Base-by-base conservation (phyloP, 2,797 vertebrate genomes). In the Galagoides demidoff region DNA sequence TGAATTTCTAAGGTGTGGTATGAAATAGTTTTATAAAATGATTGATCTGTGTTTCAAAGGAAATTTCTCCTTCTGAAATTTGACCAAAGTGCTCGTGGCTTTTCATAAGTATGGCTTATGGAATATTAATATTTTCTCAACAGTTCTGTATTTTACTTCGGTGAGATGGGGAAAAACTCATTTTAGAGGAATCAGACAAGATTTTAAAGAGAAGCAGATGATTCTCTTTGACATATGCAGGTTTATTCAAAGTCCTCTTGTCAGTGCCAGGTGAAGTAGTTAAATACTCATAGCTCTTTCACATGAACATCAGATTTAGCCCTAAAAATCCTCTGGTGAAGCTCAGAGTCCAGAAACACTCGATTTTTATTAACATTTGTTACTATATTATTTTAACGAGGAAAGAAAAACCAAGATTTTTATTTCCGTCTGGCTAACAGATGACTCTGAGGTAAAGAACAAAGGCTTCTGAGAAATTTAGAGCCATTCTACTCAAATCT, bases 31-130 rank as follows among this genome's bases (percentile, higher is more conserved):
- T 92, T 91, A 77, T 68, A 78, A 78, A 86, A 64, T 96, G 77
- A 91, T 90, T 96, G 91, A 96, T 96, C 16, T 84, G 23, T 97
- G 11, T 59, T 91, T 96, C 92, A 95, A 94, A 96, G 68, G 25
- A 85, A 90, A 93, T 71, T 73, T 70, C 25, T 90, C 89, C 31
- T 96, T 39, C 52, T 95, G 88, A 93, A 83, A 77, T 83, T 7
- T 43, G 8, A 87, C 25, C 10, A 95, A 97, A 96, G 11, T 55
- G 89, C 78, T 37, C 84, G 87, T 81, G 39, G 59, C 25, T 92
- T 95, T 97, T 93, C 37, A 88, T 23, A 92, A 91, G 43, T 55
- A 23, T 2, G 7, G 74, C 43, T 84, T 83, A 82, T 63, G 19
- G 49, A 49, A 91, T 97, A 78, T 92, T 93, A 91, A 29, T 68